A percentile compares a stretch with the other conserved stretches of the same genome.
These are phyloP conservation scores for Phengaris arion DNA, from an alignment of 2,888 invertebrate genomes.

Conservation along the genomic window DNA sequence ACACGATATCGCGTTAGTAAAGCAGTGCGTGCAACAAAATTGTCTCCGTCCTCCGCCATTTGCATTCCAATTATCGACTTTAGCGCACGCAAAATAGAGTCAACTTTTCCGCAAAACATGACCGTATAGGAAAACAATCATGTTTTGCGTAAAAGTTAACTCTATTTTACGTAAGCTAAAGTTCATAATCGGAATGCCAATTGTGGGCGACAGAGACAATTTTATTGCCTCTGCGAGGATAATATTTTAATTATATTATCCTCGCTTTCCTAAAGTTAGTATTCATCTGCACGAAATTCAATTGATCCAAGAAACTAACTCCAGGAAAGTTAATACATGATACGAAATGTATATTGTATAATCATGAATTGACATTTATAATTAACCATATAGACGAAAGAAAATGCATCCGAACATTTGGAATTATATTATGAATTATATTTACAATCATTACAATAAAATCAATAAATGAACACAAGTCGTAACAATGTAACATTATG, in stretches of 20 bases:
- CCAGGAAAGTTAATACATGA: neutral
- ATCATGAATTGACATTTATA: slow-evolving; percentile 22
- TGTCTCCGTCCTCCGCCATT: no score
- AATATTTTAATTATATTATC: slow-evolving; percentile 35
- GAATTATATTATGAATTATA: slow-evolving; percentile 29
- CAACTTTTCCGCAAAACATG: no score
- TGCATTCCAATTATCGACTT: no score
- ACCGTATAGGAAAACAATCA: no score
- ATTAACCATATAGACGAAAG: slow-evolving; percentile 20
- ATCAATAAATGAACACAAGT: slow-evolving; percentile 27
- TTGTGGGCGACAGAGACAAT: no score
- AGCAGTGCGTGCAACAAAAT: no score
- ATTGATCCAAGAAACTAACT: slow-evolving; percentile 8
- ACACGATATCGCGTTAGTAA: slow-evolving; percentile 48
- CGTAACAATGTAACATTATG: slow-evolving; percentile 27
- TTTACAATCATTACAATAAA: slow-evolving; percentile 17
- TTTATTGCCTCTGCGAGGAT: no score
- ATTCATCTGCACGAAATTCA: neutral
- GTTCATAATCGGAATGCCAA: no score
- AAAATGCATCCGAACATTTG: slow-evolving; percentile 28
- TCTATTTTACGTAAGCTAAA: no score
- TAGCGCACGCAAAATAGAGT: no score
- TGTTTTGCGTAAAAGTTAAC: no score
- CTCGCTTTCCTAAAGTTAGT: slow-evolving; percentile 3
- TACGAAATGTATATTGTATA: slow-evolving; percentile 10